These are phyloP conservation scores for Scophthalmus maximus DNA, from an alignment of 2,113 vertebrate genomes.

Conservation along the genomic window DNA sequence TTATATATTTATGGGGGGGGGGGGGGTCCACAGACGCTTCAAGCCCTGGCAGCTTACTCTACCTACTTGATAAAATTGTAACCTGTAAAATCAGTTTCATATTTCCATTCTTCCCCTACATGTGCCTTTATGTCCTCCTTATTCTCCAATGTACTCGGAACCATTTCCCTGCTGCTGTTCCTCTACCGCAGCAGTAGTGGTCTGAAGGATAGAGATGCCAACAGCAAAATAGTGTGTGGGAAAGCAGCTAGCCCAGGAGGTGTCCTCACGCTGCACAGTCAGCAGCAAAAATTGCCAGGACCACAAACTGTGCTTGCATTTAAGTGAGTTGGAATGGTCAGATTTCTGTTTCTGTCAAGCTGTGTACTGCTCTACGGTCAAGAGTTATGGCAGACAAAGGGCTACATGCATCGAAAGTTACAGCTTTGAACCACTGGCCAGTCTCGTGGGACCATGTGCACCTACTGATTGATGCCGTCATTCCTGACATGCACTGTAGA, in stretches of 20 bases:
- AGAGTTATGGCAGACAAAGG: not conserved
- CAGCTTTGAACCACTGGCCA: not conserved
- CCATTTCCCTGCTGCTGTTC: slow-evolving; percentile 4
- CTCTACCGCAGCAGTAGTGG: not conserved
- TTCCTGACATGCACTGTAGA: no score
- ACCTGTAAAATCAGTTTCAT: not conserved
- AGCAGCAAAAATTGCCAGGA: slow-evolving; percentile 28
- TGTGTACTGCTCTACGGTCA: not conserved
- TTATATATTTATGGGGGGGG: not conserved
- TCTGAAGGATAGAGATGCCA: slow-evolving; percentile 37
- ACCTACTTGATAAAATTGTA: not conserved
- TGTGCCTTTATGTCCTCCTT: not conserved
- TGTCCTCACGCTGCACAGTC: slow-evolving; percentile 35
- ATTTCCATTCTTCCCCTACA: not conserved
- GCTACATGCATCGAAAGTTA: not conserved
- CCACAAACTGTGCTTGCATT: slow-evolving; percentile 4
- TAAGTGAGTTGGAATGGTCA: slow-evolving; percentile 1
- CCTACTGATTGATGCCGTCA: not conserved
- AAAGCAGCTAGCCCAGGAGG: not conserved
- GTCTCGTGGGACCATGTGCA: not conserved
- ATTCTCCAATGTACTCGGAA: not conserved
- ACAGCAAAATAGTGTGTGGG: slow-evolving; percentile 16
- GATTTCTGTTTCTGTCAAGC: not conserved
- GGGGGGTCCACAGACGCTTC: not conserved
- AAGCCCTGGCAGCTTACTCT: not conserved